Conservation (phyloP, 2,888 invertebrate species). For the Drosophila anceps region DNA sequence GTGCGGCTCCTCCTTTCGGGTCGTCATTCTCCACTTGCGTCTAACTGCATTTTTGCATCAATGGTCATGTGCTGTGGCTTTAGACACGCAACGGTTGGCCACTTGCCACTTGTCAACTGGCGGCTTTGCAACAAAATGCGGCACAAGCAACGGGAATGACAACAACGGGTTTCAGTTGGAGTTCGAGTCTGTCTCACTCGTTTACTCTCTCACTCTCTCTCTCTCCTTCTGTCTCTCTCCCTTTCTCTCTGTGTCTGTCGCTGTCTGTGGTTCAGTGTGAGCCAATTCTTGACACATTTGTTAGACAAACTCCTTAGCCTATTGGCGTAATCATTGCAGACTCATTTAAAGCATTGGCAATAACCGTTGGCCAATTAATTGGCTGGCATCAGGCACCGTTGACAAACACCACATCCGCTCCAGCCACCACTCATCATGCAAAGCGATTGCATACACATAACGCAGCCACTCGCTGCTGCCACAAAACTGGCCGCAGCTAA, state of each 20-base stretch:
- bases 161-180: constrained; percentile 55
- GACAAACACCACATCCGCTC: constrained; percentile 70
- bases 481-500: constrained; percentile 42
- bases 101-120: constrained; percentile 70
- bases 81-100: constrained; percentile 58
- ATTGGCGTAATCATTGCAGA: constrained; percentile 62
- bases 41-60: constrained; percentile 80
- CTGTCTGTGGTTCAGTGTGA: not conserved
- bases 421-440: constrained; percentile 46
- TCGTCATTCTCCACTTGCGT: constrained; percentile 37
- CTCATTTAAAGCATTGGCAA: constrained; percentile 59
- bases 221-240: not conserved
- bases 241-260: not conserved
- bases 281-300: constrained; percentile 22
- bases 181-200: not conserved
- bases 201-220: not conserved
- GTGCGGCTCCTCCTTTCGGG: constrained; percentile 10
- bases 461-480: constrained; percentile 30
- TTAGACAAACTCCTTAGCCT: constrained; percentile 29
- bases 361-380: constrained; percentile 75
- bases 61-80: constrained; percentile 58
- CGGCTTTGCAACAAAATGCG: constrained; percentile 48
- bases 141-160: constrained; percentile 70
- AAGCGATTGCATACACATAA: constrained; percentile 38
- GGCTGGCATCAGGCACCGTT: constrained; percentile 46